Base-by-base conservation (phyloP, 2,113 vertebrate species). In the Mastomys natalensis region DNA sequence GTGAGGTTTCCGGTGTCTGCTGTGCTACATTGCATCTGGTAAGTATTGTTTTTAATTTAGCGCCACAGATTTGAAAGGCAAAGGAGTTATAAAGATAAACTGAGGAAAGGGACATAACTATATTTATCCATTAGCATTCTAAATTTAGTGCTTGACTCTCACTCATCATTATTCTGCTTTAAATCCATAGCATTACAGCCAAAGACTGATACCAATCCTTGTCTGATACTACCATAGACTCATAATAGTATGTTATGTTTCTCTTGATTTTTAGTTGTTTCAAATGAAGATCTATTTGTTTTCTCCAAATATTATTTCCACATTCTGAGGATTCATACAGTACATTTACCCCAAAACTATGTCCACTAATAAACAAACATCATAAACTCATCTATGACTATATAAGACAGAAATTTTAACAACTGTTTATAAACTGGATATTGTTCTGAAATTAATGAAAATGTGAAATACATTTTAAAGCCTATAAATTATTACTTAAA, bases 321-420 rank as follows among this genome's bases (percentile, higher is more conserved):
- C 22, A 87, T 73, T 93, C 94, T 15, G 5, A 73, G 16, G 48
- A 68, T 84, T 85, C 11, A 31, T 93, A 78, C 13, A 45, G 5
- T 29, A 81, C 0, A 37, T 81, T 94, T 95, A 55, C 53, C 89
- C 9, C 37, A 21, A 81, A 86, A 72, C 84, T 72, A 31, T 81
- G 17, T 95, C 92, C 40, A 93, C 12, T 60, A 58, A 80, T 70
- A 91, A 94, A n/a, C 37, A 87, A 93, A 74, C 4, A 16, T 84
- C 22, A 88, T 81, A 90, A 92, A 72, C 29, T 89, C 60, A 91
- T 73, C 40, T 82, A n/a, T 82, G 9, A 73, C 45, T 81, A 48
- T 17, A 45, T 0, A 72, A 84, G 13, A 58, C 3, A 81, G 58
- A 17, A 92, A 73, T 87, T 16, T 93, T 60, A 84, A 74, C 10